Evolutionary conservation across 1,140 invertebrate species (phyloP), one percentile per base, ranked within the genome.

Genomic region (Dreissena rostriformis): DNA sequence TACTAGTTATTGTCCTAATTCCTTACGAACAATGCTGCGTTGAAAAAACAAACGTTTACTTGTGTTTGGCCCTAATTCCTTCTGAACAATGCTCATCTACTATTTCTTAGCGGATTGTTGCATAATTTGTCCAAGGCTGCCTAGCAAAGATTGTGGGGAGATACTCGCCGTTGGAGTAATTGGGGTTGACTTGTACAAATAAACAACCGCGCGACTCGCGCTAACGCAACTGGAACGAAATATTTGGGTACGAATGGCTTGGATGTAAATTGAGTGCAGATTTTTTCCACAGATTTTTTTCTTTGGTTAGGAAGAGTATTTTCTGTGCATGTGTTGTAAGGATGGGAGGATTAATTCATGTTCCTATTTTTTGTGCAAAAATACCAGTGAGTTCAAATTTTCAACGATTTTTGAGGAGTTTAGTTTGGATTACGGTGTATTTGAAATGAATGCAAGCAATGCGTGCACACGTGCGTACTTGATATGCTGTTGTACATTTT

Each of bases 121-220:
- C 55, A 79, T 79, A 79, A 79, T 79, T 57, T 49, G n/a, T 53
- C 15, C 77, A 79, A 79, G 66, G 24, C 77, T 39, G 22, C 22
- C 55, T 70, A 29, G 17, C 39, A 26, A 68, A 67, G 70, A 70
- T 22, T n/a, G 28, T 55, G 15, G 7, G 11, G 15, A 70, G 65
- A 79, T 79, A 79, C n/a, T 14, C 22, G 5, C 39, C 28, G 22
- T 26, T 57, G 22, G 1, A 28, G 24, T 79, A 79, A 79, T 79
- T 55, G 52, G 22, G 17, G 77, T 53, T 79, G 77, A 79, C 53
- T 79, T 68, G 39, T 70, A 79, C 51, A 79, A 79, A 79, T 79
- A 79, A 79, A 79, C 77, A 28, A 19, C 11, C 63, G 15, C 26
- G 55, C 24, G 39, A 17, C 2, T 14, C 53, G 63, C 51, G 51